Evolutionary conservation across 2,797 vertebrate species (phyloP), one percentile per base, ranked within the genome.

Genomic region (Karalla daura): DNA sequence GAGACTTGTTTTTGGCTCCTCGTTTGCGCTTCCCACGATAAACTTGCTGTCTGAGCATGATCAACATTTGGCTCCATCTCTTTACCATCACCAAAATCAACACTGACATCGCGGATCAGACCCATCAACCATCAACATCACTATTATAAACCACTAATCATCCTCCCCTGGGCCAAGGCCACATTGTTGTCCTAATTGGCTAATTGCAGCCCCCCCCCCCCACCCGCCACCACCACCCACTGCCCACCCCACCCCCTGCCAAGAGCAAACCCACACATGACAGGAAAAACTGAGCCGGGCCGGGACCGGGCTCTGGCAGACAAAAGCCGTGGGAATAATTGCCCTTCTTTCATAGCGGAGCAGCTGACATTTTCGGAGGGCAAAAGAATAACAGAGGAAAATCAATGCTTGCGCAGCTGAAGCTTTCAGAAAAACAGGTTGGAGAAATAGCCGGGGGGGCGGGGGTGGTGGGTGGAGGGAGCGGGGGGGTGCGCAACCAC

Each of bases 321-420:
- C 41, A 39, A 25, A n/a, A 45, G 45, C 44, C 25, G 41, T 32
- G 25, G 50, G 59, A 85, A 47, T 59, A 41, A 60, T 25, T 68
- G 37, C 17, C 50, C 54, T 40, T 50, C 70, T 82, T 63, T 73
- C 28, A 60, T 23, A 51, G 6, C 15, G 45, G 28, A 56, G 68
- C 67, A 59, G 54, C 27, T 81, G 74, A 83, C 73, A 83, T 78
- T 81, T 86, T 73, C 5, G 0, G 36, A 35, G 44, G 46, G 67
- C 8, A 50, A 64, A 56, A 50, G 28, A 76, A 64, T 60, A 70
- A 74, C 32, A 41, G 51, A 44, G 23, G n/a, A 54, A 81, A 84
- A 81, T 70, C 51, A 13, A 81, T 78, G 63, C 30, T n/a, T n/a
- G 58, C 43, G 23, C 30, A 52, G 49, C 32, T 37, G 63, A 80